phyloP scores from a whole-genome alignment of 1,140 invertebrate species.

The Drosophila pallidifrons region DNA sequence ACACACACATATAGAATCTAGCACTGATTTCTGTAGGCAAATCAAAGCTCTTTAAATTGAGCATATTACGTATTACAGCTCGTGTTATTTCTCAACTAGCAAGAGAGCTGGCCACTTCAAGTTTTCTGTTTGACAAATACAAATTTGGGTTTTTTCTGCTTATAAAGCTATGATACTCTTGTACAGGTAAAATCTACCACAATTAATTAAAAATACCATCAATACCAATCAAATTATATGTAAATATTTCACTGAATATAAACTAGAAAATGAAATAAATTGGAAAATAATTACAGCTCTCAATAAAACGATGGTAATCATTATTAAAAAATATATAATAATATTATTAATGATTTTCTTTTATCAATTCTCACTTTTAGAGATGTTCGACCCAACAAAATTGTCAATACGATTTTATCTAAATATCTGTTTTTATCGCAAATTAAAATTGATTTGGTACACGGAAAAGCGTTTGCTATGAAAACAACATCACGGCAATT shows the following conservation, averaged over 20 bases:
- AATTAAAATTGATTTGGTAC: constrained; percentile 2
- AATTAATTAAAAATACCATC: too few species aligned
- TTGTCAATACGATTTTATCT: neutral
- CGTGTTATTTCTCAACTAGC: neutral
- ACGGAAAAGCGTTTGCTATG: neutral
- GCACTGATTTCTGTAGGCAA: constrained; percentile 51
- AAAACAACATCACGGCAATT: neutral
- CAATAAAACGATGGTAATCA: too few species aligned
- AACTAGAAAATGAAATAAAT: too few species aligned
- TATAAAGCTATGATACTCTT: neutral
- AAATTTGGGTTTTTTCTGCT: neutral
- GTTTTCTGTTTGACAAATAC: constrained; percentile 11
- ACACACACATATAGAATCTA: constrained; percentile 15
- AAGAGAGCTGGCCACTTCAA: constrained; percentile 4
- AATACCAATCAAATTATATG: too few species aligned
- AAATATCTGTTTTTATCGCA: neutral
- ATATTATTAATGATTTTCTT: neutral
- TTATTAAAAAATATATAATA: too few species aligned
- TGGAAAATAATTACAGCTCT: too few species aligned
- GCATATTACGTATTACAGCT: constrained; percentile 33
- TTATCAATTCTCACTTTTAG: too few species aligned
- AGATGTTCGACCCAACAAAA: too few species aligned
- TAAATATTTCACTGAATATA: too few species aligned
- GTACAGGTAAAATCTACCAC: neutral
- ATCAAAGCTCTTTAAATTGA: constrained; percentile 79